Evolutionary conservation across 2,797 vertebrate species (phyloP).

Genomic region (Poecile montanus): DNA sequence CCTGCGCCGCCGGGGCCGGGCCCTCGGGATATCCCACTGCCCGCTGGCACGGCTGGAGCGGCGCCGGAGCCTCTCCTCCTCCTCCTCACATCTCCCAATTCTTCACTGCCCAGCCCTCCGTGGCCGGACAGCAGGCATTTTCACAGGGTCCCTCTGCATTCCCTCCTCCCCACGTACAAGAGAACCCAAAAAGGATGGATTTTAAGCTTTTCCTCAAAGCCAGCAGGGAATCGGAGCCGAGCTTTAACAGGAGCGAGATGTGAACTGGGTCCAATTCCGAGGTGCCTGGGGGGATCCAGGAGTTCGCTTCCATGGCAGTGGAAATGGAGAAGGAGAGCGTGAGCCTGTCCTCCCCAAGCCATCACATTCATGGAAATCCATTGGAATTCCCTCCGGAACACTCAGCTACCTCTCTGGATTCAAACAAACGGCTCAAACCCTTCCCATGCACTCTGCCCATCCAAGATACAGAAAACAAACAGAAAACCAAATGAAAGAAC

Average conservation of each 20-base stretch:
- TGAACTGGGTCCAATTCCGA: background rate
- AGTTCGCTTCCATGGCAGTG: background rate
- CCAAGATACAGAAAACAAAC: conserved; percentile 42
- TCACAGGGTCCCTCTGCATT: background rate
- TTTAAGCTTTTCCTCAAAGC: conserved; percentile 35
- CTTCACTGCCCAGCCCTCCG: conserved; percentile 44
- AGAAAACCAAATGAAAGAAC: background rate
- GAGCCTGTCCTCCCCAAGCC: conserved; percentile 55
- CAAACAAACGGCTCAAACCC: conserved; percentile 75
- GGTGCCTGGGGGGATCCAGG: background rate
- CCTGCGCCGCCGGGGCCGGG: background rate
- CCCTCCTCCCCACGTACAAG: conserved; percentile 49
- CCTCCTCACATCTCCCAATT: conserved; percentile 38
- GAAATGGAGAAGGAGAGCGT: conserved; percentile 33
- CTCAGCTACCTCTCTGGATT: conserved; percentile 75
- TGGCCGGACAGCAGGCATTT: background rate
- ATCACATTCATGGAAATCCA: conserved; percentile 8
- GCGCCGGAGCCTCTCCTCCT: background rate
- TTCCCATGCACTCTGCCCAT: conserved; percentile 56
- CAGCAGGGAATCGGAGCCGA: conserved; percentile 20
- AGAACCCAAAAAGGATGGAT: background rate
- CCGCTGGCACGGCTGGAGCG: background rate
- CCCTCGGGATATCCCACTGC: background rate
- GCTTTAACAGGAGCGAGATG: background rate
- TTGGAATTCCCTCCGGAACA: conserved; percentile 48